phyloP scores from a whole-genome alignment of 2,797 vertebrate species.

The Furcifer pardalis region DNA sequence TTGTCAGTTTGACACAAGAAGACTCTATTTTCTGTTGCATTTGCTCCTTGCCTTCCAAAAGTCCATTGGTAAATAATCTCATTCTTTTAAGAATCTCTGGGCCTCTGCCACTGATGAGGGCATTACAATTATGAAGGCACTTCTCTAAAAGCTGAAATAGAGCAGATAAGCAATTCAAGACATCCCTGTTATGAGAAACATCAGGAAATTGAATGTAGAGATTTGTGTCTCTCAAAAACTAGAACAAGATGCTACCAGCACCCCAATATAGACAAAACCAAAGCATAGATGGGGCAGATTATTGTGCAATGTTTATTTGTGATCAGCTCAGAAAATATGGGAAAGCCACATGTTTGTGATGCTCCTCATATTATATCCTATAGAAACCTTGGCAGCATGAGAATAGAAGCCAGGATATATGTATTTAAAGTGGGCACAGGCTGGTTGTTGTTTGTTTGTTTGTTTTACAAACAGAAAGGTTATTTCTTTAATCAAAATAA shows the following conservation, averaged over 20 bases:
- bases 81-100: background rate
- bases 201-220: background rate
- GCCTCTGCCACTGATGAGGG: background rate
- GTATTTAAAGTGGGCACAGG: background rate
- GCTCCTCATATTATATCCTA: background rate
- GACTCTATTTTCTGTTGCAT: background rate
- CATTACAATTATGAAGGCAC: background rate
- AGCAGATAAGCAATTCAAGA: background rate
- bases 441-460: background rate
- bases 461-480: no score
- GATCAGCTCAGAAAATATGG: background rate
- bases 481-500: no score
- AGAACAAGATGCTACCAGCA: background rate
- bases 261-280: background rate
- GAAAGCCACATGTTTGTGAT: background rate
- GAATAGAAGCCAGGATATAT: background rate
- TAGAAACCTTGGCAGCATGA: background rate
- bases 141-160: background rate
- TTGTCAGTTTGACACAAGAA: constrained; percentile 15
- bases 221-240: background rate
- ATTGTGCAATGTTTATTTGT: background rate
- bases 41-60: constrained; percentile 29
- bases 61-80: background rate
- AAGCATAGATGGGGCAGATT: background rate
- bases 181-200: background rate